Base-by-base conservation (phyloP, 2,888 invertebrate species). In the Resseliella maxima region DNA sequence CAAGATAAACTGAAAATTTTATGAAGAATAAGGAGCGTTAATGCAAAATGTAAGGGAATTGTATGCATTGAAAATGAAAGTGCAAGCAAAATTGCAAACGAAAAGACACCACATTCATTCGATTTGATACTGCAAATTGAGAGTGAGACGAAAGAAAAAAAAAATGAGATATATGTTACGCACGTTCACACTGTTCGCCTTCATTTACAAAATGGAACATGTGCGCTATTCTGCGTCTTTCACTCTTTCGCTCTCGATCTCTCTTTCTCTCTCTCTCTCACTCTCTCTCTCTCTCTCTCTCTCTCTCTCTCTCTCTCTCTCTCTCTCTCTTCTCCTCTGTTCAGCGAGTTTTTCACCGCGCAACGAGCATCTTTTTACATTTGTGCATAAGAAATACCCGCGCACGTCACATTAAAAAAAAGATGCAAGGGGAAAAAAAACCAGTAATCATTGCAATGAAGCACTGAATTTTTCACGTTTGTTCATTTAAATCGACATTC, bases 81-180 rank as follows among this genome's bases (percentile, higher is more conserved):
- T 83, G 83, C 38, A 38, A n/a, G 72, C 72, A 15, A 72, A 72
- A n/a, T n/a, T 72, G 72, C 72, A 72, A 72, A 72, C 12, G 12
- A 31, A 59, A 15, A 2, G n/a, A n/a, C n/a, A n/a, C n/a, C n/a
- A n/a, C n/a, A n/a, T n/a, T n/a, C n/a, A n/a, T n/a, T n/a, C n/a
- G n/a, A n/a, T n/a, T n/a, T n/a, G n/a, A n/a, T n/a, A n/a, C n/a
- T n/a, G n/a, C n/a, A n/a, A n/a, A n/a, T n/a, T n/a, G n/a, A n/a
- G n/a, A n/a, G n/a, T n/a, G n/a, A n/a, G n/a, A n/a, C n/a, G n/a
- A n/a, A n/a, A n/a, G n/a, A n/a, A n/a, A n/a, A n/a, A n/a, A n/a
- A n/a, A n/a, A n/a, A n/a, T n/a, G n/a, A n/a, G 35, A 72, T 72
- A 72, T 72, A 72, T 72, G 72, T 72, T 72, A 72, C 72, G 31